Conservation (phyloP, 2,113 vertebrate species). For the Scopus umbretta region DNA sequence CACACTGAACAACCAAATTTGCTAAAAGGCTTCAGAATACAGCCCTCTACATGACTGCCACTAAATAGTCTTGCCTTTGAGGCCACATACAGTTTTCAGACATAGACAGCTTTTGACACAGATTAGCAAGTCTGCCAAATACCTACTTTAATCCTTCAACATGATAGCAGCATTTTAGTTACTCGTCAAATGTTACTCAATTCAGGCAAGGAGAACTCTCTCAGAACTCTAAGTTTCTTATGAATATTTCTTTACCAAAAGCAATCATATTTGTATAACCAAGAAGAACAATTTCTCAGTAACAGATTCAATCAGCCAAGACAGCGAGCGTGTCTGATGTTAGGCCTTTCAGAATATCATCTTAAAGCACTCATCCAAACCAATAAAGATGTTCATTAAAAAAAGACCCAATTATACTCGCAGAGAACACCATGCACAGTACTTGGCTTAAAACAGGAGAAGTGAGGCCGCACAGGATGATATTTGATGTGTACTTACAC, state of each 20-base stretch:
- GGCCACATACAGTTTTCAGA: not conserved
- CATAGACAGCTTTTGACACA: not conserved
- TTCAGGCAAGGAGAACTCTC: not conserved
- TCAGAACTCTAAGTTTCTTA: not conserved
- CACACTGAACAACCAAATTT: accelerated
- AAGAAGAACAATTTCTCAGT: not conserved
- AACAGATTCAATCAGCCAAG: not conserved
- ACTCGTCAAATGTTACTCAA: not conserved
- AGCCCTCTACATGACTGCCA: not conserved
- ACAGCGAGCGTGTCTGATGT: not conserved
- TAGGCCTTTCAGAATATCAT: not conserved
- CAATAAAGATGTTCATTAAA: not conserved
- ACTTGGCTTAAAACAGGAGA: not conserved
- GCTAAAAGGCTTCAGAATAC: not conserved
- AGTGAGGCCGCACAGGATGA: not conserved
- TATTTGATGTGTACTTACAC: not conserved
- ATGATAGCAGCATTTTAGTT: not conserved
- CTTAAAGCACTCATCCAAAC: not conserved
- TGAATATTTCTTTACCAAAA: not conserved
- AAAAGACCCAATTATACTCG: not conserved
- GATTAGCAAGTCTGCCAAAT: not conserved
- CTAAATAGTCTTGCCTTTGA: not conserved
- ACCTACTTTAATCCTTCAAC: not conserved
- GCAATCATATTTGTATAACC: not conserved
- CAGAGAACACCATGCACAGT: not conserved